These are phyloP conservation scores for Diplodus puntazzo DNA, from an alignment of 2,797 vertebrate genomes.

Conservation along the genomic window DNA sequence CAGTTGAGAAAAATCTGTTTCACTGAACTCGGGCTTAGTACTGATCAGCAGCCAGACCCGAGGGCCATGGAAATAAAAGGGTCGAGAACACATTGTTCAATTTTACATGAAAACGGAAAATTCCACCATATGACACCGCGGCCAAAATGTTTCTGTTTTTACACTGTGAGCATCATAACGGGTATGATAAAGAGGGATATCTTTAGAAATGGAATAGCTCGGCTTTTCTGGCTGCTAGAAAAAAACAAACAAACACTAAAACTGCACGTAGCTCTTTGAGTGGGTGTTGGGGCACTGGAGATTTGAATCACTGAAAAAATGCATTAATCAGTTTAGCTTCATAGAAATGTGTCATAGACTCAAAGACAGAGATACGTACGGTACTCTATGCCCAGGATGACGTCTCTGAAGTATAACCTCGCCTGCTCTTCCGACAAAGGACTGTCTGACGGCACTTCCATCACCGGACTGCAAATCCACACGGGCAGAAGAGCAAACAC, in stretches of 20 bases:
- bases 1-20: conserved; percentile 26
- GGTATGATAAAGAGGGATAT: background rate
- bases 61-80: conserved; percentile 1
- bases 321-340: background rate
- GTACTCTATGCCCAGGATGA: conserved; percentile 97
- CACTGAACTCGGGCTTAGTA: conserved; percentile 35
- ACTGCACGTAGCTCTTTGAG: background rate
- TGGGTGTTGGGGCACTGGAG: too few relatives aligned
- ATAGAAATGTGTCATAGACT: background rate
- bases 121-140: background rate
- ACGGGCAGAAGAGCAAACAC: conserved; percentile 8
- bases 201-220: background rate
- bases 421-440: conserved; percentile 93
- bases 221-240: background rate
- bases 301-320: background rate
- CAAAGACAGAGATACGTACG: conserved; percentile 86
- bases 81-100: conserved; percentile 37
- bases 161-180: background rate
- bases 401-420: conserved; percentile 92
- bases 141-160: background rate
- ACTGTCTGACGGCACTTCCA: conserved; percentile 94
- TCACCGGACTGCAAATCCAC: conserved; percentile 88
- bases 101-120: background rate
- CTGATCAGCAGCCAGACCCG: conserved; percentile 33
- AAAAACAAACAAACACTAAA: too few relatives aligned